These are phyloP conservation scores for Dermolepida albohirtum DNA, from an alignment of 2,888 invertebrate species.

Conservation along the genomic window DNA sequence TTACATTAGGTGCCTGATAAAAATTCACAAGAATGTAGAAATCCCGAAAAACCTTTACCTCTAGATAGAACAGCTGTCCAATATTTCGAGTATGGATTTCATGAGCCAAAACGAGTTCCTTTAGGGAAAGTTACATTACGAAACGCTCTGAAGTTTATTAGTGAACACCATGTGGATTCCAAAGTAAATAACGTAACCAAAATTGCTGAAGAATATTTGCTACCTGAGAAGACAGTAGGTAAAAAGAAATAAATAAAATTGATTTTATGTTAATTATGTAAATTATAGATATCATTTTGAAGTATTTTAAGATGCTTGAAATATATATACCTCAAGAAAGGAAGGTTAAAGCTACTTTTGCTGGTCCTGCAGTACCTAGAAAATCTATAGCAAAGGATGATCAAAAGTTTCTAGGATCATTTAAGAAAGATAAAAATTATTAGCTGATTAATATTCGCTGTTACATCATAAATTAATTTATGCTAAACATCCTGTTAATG, in stretches of 20 bases:
- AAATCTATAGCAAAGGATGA: constrained; percentile 20
- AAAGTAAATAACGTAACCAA: constrained; percentile 68
- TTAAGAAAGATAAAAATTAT: constrained; percentile 2
- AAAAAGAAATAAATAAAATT: constrained; percentile 51
- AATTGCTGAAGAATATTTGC: constrained; percentile 77
- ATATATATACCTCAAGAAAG: constrained; percentile 70
- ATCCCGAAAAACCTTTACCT: constrained; percentile 71
- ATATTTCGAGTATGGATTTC: constrained; percentile 75
- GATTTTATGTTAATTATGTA: constrained; percentile 22
- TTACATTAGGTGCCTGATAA: constrained; percentile 54
- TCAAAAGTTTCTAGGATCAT: constrained; percentile 30
- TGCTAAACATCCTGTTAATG: too few species aligned
- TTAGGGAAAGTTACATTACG: constrained; percentile 76
- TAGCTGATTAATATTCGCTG: not conserved
- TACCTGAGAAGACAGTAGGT: constrained; percentile 74
- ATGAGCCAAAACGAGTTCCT: constrained; percentile 72
- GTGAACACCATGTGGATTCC: constrained; percentile 74
- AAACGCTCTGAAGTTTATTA: constrained; percentile 74
- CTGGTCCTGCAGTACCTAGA: constrained; percentile 57
- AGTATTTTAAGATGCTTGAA: constrained; percentile 76
- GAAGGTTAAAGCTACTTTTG: constrained; percentile 57
- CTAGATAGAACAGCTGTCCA: constrained; percentile 66
- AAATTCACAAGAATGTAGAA: constrained; percentile 57
- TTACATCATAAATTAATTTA: too few species aligned
- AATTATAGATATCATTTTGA: constrained; percentile 67